Conservation (phyloP, 2,888 invertebrate species). For the Orthonychiurus folsomi region DNA sequence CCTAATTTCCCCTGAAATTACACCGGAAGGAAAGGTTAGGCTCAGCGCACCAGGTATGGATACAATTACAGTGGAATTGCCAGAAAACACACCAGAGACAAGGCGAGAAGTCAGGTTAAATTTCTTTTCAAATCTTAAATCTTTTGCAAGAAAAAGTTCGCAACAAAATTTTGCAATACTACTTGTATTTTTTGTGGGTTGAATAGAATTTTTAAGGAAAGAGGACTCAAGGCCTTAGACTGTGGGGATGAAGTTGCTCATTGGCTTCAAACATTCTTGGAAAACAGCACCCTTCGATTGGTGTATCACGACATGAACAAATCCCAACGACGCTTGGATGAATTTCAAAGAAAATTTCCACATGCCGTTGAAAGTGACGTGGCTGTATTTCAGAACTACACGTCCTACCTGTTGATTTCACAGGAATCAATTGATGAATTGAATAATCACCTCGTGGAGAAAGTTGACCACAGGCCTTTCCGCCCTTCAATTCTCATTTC, state of each 20-base stretch:
- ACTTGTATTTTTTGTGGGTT: constrained; percentile 1
- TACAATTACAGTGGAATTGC: constrained; percentile 12
- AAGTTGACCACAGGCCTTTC: constrained; percentile 42
- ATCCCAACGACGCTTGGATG: constrained; percentile 19
- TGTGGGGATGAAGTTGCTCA: constrained; percentile 33
- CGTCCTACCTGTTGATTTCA: constrained; percentile 43
- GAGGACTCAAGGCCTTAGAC: constrained; percentile 27
- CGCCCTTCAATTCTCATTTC: constrained; percentile 44
- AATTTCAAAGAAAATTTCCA: constrained; percentile 18
- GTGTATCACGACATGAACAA: constrained; percentile 19
- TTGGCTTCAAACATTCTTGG: constrained; percentile 26
- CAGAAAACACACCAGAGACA: constrained; percentile 10
- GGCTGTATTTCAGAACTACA: constrained; percentile 41
- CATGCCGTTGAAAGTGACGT: not conserved
- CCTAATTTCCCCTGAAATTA: constrained; percentile 14
- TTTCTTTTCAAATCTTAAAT: not conserved
- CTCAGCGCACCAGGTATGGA: constrained; percentile 17
- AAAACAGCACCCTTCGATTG: constrained; percentile 20
- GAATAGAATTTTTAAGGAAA: constrained; percentile 18
- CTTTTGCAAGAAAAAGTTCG: not conserved
- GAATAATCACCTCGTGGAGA: constrained; percentile 41
- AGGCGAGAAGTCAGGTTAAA: not conserved
- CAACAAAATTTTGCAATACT: not conserved
- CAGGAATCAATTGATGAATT: constrained; percentile 43
- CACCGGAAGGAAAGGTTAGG: constrained; percentile 17